Evolutionary conservation across 1,140 invertebrate species (phyloP).

Genomic region (Diachasmimorpha longicaudata): DNA sequence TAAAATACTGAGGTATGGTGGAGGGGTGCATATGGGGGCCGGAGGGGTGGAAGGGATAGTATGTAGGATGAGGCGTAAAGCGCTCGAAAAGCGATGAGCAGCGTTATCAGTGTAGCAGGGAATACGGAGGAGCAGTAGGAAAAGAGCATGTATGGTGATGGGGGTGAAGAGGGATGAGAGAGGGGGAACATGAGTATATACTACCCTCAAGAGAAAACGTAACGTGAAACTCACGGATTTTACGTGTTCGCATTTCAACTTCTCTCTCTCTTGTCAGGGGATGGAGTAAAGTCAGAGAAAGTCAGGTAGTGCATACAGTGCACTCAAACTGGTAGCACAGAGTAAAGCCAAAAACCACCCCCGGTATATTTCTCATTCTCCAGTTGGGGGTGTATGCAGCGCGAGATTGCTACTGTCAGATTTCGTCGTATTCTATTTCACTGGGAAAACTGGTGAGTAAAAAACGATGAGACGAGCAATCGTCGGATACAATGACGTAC

Average conservation of each 20-base stretch:
- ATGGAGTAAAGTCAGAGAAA: slow-evolving; percentile 6
- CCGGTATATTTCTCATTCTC: not conserved
- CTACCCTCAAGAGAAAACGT: slow-evolving; percentile 6
- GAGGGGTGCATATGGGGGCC: too few relatives aligned
- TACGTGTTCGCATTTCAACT: slow-evolving; percentile 6
- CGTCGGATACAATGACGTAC: slow-evolving; percentile 3
- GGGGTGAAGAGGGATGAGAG: not conserved
- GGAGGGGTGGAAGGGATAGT: not conserved
- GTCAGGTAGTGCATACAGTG: not conserved
- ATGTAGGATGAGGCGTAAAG: not conserved
- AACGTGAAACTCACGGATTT: slow-evolving; percentile 7
- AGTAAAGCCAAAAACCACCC: not conserved
- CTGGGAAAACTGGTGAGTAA: not conserved
- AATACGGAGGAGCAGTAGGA: not conserved
- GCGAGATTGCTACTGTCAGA: slow-evolving; percentile 21
- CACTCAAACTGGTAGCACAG: not conserved
- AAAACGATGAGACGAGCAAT: slow-evolving; percentile 13
- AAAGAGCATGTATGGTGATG: not conserved
- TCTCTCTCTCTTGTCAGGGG: not conserved
- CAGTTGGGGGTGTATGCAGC: not conserved
- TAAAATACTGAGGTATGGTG: not conserved
- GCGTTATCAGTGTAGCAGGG: not conserved
- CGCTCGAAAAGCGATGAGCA: slow-evolving; percentile 8
- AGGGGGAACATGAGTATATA: not conserved
- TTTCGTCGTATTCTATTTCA: slow-evolving; percentile 14